phyloP scores from a whole-genome alignment of 2,888 invertebrate genomes.

The Tachystola acroxantha region DNA sequence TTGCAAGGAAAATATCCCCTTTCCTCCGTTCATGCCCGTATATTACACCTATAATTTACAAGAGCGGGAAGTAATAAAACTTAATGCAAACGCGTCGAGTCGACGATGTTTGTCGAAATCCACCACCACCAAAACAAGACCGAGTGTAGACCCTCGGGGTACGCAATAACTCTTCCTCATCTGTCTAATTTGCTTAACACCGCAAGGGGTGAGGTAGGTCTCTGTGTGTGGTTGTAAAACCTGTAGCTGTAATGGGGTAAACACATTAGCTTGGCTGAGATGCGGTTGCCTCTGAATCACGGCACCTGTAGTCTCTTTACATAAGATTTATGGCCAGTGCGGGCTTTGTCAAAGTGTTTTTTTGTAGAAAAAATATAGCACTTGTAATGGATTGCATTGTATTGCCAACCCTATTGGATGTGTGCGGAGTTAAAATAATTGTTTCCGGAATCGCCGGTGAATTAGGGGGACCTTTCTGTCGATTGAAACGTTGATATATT shows the following conservation, averaged over 20 bases:
- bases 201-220: slow-evolving; percentile 26
- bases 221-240: slow-evolving; percentile 37
- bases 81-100: slow-evolving; percentile 63
- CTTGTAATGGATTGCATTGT: slow-evolving; percentile 1
- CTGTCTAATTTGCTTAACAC: slow-evolving; percentile 21
- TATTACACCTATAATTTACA: slow-evolving; percentile 66
- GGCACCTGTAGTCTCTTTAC: slow-evolving; percentile 54
- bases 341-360: slow-evolving; percentile 9
- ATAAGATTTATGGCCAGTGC: slow-evolving; percentile 32
- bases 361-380: slow-evolving; percentile 5
- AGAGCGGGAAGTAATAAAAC: slow-evolving; percentile 69
- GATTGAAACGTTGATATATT: no score
- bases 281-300: slow-evolving; percentile 50
- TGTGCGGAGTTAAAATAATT: slow-evolving; percentile 48
- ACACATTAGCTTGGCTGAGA: slow-evolving; percentile 56
- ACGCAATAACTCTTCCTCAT: slow-evolving; percentile 18
- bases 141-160: slow-evolving; percentile 31
- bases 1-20: slow-evolving; percentile 40
- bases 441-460: slow-evolving; percentile 34
- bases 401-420: slow-evolving; percentile 15
- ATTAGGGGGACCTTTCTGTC: slow-evolving; percentile 5
- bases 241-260: slow-evolving; percentile 61
- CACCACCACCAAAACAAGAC: slow-evolving; percentile 42
- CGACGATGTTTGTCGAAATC: slow-evolving; percentile 64
- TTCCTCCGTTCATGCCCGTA: slow-evolving; percentile 25